phyloP scores from a whole-genome alignment of 1,140 invertebrate species.

The Wiebesia pumilae region DNA sequence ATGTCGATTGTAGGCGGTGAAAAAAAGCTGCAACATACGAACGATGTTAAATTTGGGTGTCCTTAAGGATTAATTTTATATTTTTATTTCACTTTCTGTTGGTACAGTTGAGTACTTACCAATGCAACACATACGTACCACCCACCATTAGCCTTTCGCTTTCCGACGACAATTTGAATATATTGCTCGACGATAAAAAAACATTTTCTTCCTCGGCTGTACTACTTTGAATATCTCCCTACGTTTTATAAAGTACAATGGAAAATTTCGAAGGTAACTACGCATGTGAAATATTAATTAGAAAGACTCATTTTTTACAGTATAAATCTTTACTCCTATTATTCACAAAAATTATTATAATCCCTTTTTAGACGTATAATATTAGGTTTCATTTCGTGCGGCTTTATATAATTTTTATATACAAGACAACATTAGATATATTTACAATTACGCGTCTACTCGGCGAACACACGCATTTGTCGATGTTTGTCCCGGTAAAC shows the following conservation, averaged over 20 bases:
- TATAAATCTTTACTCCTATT: constrained; percentile 35
- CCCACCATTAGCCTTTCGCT: not conserved
- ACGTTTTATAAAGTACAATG: not conserved
- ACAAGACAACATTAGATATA: constrained; percentile 40
- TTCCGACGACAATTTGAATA: not conserved
- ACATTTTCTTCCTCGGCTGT: not conserved
- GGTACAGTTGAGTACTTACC: not conserved
- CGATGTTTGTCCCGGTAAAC: constrained; percentile 20
- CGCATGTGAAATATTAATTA: not conserved
- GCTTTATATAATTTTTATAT: constrained; percentile 44
- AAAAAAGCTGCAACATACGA: not conserved
- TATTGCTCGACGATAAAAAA: not conserved
- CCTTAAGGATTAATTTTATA: not conserved
- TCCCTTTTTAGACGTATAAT: constrained; percentile 23
- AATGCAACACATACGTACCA: not conserved
- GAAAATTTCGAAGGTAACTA: not conserved
- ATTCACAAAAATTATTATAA: constrained; percentile 39
- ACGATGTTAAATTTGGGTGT: not conserved
- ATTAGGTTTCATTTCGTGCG: constrained; percentile 37
- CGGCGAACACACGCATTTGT: not conserved
- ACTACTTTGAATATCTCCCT: not conserved
- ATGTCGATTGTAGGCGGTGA: not conserved
- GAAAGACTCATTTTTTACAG: not conserved
- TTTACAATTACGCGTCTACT: constrained; percentile 38
- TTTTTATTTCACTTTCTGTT: not conserved